Evolutionary conservation across 2,888 invertebrate species (phyloP).

Genomic region (Dicroscelio sp.): DNA sequence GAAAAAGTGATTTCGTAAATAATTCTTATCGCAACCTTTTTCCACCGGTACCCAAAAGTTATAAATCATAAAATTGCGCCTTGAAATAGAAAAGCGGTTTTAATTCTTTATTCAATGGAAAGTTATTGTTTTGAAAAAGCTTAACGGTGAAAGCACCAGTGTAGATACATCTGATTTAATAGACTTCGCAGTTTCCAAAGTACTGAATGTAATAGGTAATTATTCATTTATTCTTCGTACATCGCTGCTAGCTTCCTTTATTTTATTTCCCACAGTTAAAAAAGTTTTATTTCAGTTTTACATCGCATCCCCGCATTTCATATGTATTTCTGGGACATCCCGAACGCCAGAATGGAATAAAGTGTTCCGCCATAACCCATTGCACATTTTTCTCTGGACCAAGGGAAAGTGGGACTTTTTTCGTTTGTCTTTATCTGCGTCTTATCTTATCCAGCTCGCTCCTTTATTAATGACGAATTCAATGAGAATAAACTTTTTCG

Average conservation of each 20-base stretch:
- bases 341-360: constrained; percentile 39
- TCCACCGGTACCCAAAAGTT: background rate
- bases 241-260: constrained; percentile 33
- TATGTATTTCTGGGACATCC: constrained; percentile 46
- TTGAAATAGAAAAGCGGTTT: constrained; percentile 19
- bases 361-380: constrained; percentile 63
- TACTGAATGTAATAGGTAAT: constrained; percentile 50
- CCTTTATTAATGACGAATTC: no score
- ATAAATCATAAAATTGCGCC: constrained; percentile 16
- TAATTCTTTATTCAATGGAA: constrained; percentile 24
- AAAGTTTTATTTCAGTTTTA: constrained; percentile 57
- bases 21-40: background rate
- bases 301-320: constrained; percentile 40
- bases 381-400: background rate
- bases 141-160: constrained; percentile 32
- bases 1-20: no score
- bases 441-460: no score
- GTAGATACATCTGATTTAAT: constrained; percentile 31
- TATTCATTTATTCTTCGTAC: constrained; percentile 61
- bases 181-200: constrained; percentile 26
- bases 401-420: background rate
- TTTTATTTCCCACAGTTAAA: constrained; percentile 28
- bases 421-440: background rate
- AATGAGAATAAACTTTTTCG: no score
- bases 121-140: constrained; percentile 47